Base-by-base conservation (phyloP, 2,888 invertebrate genomes). In the Anticlea derivata region DNA sequence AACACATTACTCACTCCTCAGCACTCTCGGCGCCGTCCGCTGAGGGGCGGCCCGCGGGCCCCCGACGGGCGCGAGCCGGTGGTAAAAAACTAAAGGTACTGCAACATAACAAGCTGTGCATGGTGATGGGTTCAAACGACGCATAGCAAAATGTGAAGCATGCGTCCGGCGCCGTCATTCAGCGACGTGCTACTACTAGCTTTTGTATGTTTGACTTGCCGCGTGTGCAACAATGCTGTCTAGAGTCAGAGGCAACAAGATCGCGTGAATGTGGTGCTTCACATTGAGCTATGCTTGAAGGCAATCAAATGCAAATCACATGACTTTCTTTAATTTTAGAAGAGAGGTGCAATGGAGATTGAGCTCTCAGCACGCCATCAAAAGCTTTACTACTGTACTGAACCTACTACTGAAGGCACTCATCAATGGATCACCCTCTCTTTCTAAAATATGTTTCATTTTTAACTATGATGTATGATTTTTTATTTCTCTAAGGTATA, bases 21-120 rank as follows among this genome's bases (percentile, higher is more conserved):
- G n/a, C 17, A 2, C 17, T 3, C 17, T 17, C 4, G 17, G 17
- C 30, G 20, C 22, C 20, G 8, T 10, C 17, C 10, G 29, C 33
- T 34, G 22, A 27, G 10, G 23, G 24, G 23, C 46, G 48, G 31
- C 39, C 27, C 26, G 23, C 48, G 20, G 23, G 8, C 51, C 29
- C n/a, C 8, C 40, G 8, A 11, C 23, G 11, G 23, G 11, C 37
- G 38, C 48, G 47, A 57, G 50, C 44, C 55, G 55, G 22, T 50
- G 47, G 52, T 55, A 58, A 45, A 47, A 41, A 50, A 44, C 55
- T 52, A 58, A 44, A 50, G 55, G 52, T 50, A 58, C 58, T 58
- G 58, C 46, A 58, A 58, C 50, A 55, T 47, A 58, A 55, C 52
- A 53, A 58, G 54, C 52, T 40, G 52, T 55, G 55, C 58, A 52